Base-by-base conservation (phyloP, 64 coral and sea anemone species). In the Catalaphyllia jardinei region DNA sequence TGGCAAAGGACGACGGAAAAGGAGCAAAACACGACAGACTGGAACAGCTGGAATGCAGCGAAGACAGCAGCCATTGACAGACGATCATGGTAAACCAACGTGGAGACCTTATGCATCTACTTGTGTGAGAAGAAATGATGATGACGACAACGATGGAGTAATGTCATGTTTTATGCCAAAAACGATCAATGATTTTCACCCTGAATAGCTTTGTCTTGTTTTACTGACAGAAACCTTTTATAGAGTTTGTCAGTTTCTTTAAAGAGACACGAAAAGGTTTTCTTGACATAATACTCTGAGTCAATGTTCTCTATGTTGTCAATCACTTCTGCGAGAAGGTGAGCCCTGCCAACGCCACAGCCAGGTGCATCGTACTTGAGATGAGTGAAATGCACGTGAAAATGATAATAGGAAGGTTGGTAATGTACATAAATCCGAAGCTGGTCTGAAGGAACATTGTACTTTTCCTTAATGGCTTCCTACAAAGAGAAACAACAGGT, bases 301-400 rank as follows among this genome's bases (percentile, higher is more conserved):
- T 99, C 88, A 91, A 99, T 88, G 54, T 82, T 99, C 74, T 95
- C 88, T 75, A 99, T 99, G 67, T 99, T 99, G 54, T 99, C 94
- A 16, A 99, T 99, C 15, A 99, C 91, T 54, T 99, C 97, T 33
- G 91, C 79, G 50, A 99, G 84, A 67, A 99, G 94, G 81, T 99
- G 93, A 30, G 97, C 97, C 91, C 83, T 95, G 10, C 97, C 97
- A 16, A 78, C 55, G 13, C 81, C 64, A 0, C 87, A 87, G 0
- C 96, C 97, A 3, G 97, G 97, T 10, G 97, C 97, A 10, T 95
- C 93, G 24, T 93, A 95, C 4, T 75, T 89, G 24, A 99, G 79
- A 80, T 99, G 94, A 13, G 97, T 99, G 54, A 99, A 99, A 88
- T 99, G 97, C 0, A 95, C 94, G 54, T 99, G 97, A 16, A 99